These are phyloP conservation scores for Entelurus aequoreus DNA, from an alignment of 2,113 vertebrate genomes.

Conservation along the genomic window DNA sequence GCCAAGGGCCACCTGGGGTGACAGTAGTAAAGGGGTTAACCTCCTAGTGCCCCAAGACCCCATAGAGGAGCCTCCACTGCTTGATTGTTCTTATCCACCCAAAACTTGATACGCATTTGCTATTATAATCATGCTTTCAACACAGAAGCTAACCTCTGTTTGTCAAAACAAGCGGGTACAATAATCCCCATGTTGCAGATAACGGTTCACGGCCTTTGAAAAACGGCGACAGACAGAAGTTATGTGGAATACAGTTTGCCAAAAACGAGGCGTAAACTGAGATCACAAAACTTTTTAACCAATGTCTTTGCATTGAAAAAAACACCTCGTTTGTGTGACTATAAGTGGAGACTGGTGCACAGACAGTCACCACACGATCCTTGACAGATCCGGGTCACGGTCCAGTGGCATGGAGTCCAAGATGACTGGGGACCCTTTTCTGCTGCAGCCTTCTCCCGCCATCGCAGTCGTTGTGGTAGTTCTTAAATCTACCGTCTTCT, in stretches of 20 bases:
- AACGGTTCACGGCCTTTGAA: slow-evolving; percentile 25
- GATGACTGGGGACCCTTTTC: too few species aligned
- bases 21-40: too few species aligned
- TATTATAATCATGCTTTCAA: slow-evolving; percentile 48
- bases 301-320: background rate
- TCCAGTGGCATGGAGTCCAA: too few species aligned
- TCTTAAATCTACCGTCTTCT: too few species aligned
- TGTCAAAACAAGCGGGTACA: slow-evolving; percentile 22
- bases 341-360: too few species aligned
- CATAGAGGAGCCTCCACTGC: too few species aligned
- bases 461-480: too few species aligned
- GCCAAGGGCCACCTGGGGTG: too few species aligned
- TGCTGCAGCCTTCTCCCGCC: too few species aligned
- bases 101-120: slow-evolving; percentile 19
- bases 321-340: background rate
- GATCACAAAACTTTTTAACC: background rate
- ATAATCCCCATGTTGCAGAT: slow-evolving; percentile 52
- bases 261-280: background rate
- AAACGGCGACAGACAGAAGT: slow-evolving; percentile 5
- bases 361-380: too few species aligned
- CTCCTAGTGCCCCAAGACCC: too few species aligned
- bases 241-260: background rate
- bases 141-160: slow-evolving; percentile 31
- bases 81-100: slow-evolving; percentile 48
- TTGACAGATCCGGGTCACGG: too few species aligned